Evolutionary conservation across 2,113 vertebrate species (phyloP), one percentile per base, ranked within the genome.

Genomic region (Neogobius melanostomus): DNA sequence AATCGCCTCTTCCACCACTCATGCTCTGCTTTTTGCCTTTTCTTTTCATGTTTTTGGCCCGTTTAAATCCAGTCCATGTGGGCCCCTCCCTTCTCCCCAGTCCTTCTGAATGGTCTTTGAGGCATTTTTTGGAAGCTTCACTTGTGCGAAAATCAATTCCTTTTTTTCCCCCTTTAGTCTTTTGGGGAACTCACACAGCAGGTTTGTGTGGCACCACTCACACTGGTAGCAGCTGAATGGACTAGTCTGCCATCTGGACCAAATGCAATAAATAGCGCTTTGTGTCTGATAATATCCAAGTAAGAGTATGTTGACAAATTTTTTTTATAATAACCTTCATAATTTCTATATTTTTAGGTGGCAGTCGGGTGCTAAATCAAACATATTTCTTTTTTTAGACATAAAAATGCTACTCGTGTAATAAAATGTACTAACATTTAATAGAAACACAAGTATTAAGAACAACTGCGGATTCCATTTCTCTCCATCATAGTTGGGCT

Each of bases 221-320:
- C 65, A 74, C 62, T 74, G 63, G 71, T 66, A 57, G 52, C 11
- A 1, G 43, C 45, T 68, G 50, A 80, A 66, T 46, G 69, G 64
- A 66, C 45, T 68, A 65, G 42, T n/a, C 66, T 52, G 60, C 75
- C 81, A 86, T 76, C 76, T 83, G 76, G 48, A 47, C 28, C 68
- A 42, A 14, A 61, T 16, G 49, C 69, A 11, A 53, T 47, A 50
- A 59, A 67, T 51, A 63, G 2, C 50, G 8, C 68, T 65, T 63
- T 66, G 9, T 61, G 70, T 51, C 2, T 15, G 47, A 17, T 15
- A 47, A 77, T 65, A 53, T n/a, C 64, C 43, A 60, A 70, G 48
- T 48, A 56, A 9, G 16, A 11, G 12, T 60, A 60, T 60, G 59
- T 36, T 59, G 28, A 11, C 11, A 15, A 6, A n/a, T n/a, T n/a